A percentile compares a stretch with the other conserved stretches of the same genome.
Evolutionary conservation across 2,797 vertebrate species (phyloP).

Genomic region (Echeneis naucrates): DNA sequence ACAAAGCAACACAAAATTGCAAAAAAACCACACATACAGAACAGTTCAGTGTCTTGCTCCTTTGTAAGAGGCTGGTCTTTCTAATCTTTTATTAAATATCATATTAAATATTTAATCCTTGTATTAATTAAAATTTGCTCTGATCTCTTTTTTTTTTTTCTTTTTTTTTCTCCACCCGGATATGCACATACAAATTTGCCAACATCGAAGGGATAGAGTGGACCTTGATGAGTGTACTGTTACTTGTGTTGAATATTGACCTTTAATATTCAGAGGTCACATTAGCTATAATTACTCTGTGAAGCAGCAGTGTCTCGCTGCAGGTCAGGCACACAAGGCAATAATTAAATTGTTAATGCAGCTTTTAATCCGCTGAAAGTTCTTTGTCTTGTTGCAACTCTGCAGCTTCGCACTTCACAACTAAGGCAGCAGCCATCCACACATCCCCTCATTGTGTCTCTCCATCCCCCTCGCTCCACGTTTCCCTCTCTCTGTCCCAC

Average conservation of each 20-base stretch:
- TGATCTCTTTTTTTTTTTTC: conserved; percentile 11
- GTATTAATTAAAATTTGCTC: conserved; percentile 55
- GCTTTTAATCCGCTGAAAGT: conserved; percentile 17
- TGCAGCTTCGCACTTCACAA: conserved; percentile 7
- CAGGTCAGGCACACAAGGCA: neutral
- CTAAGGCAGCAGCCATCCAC: conserved; percentile 34
- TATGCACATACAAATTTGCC: neutral
- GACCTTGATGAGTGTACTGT: conserved; percentile 12
- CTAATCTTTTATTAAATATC: conserved; percentile 45
- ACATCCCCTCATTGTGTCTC: conserved; percentile 27
- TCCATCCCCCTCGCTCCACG: conserved; percentile 51
- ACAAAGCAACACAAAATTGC: neutral
- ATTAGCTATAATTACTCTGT: neutral
- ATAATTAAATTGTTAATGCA: neutral
- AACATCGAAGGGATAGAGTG: conserved; percentile 2
- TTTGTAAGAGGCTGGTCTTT: conserved; percentile 12
- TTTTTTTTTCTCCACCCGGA: neutral
- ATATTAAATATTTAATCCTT: conserved; percentile 9
- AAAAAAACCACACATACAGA: neutral
- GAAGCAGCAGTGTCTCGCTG: neutral
- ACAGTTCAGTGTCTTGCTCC: neutral
- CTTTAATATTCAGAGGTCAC: conserved; percentile 25
- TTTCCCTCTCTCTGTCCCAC: conserved; percentile 63
- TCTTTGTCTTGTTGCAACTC: conserved; percentile 19
- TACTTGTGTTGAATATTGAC: conserved; percentile 1